These are phyloP conservation scores for Cheilinus undulatus DNA, from an alignment of 2,113 vertebrate species.

Conservation along the genomic window DNA sequence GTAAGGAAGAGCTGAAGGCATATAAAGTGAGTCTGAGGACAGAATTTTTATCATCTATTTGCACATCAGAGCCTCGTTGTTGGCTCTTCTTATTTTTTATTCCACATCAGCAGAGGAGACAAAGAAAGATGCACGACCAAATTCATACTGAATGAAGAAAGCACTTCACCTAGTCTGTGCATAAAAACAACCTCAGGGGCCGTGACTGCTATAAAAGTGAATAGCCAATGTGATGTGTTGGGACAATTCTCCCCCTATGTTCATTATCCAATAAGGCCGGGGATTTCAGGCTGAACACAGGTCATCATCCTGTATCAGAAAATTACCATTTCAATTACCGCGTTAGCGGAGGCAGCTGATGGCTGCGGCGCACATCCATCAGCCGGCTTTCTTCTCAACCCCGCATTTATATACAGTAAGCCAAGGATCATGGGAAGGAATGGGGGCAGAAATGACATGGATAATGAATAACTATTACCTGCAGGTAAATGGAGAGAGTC, in stretches of 20 bases:
- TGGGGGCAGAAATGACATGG: constrained; percentile 8
- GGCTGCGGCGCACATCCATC: constrained; percentile 20
- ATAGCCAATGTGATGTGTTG: constrained; percentile 1
- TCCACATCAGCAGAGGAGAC: background rate
- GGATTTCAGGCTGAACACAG: constrained; percentile 47
- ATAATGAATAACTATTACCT: constrained; percentile 35
- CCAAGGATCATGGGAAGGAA: constrained; percentile 6
- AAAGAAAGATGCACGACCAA: constrained; percentile 4
- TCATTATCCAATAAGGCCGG: constrained; percentile 43
- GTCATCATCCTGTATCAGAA: constrained; percentile 47
- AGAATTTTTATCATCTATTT: constrained; percentile 22
- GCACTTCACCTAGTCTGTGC: background rate
- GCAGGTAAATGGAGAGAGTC: background rate
- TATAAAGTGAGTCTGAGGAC: constrained; percentile 16
- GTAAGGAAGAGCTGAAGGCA: background rate
- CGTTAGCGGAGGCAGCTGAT: constrained; percentile 34
- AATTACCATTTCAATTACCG: constrained; percentile 72
- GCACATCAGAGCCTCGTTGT: constrained; percentile 30
- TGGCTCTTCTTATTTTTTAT: too few species aligned
- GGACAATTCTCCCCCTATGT: constrained; percentile 16
- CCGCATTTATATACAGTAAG: constrained; percentile 21
- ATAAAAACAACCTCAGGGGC: background rate
- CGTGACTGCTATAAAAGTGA: background rate
- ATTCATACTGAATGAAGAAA: background rate
- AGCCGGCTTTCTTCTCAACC: constrained; percentile 23